These are phyloP conservation scores for Eretmochelys imbricata DNA, from an alignment of 2,113 vertebrate genomes.

Conservation along the genomic window DNA sequence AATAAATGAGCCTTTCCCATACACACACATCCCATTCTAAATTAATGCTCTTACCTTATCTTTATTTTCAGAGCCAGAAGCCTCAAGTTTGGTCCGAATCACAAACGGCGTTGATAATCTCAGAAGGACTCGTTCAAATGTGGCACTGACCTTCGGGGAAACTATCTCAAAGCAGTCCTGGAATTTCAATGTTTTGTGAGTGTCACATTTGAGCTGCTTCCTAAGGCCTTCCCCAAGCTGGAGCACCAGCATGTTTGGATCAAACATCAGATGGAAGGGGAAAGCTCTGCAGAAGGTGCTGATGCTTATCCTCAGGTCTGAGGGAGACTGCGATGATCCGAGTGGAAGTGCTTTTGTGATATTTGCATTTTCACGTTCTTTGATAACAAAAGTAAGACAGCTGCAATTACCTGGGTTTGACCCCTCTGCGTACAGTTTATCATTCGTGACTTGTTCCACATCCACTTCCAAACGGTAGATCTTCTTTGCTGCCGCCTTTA, in stretches of 20 bases:
- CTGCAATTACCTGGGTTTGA: conserved; percentile 83
- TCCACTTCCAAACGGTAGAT: conserved; percentile 91
- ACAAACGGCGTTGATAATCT: conserved; percentile 96
- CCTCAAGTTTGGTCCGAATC: conserved; percentile 90
- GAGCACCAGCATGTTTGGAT: conserved; percentile 90
- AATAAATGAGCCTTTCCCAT: conserved; percentile 28
- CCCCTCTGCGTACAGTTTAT: conserved; percentile 84
- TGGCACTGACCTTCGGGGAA: conserved; percentile 92
- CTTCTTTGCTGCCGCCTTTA: conserved; percentile 92
- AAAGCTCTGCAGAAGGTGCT: conserved; percentile 96
- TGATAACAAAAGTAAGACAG: conserved; percentile 91
- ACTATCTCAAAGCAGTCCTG: conserved; percentile 96
- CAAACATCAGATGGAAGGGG: conserved; percentile 96
- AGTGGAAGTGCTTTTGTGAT: conserved; percentile 78
- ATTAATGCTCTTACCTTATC: conserved; percentile 89
- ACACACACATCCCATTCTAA: neutral
- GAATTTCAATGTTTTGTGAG: conserved; percentile 88
- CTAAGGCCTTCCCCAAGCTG: conserved; percentile 96
- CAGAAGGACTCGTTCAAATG: conserved; percentile 92
- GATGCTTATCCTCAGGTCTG: conserved; percentile 93
- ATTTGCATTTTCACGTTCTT: conserved; percentile 80
- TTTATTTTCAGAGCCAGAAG: conserved; percentile 85
- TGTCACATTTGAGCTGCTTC: conserved; percentile 91
- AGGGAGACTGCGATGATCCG: conserved; percentile 86
- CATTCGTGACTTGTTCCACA: conserved; percentile 87